A percentile compares a stretch with the other conserved stretches of the same genome.
These are phyloP conservation scores for Pluvialis apricaria DNA, from an alignment of 2,113 vertebrate genomes.

Conservation along the genomic window DNA sequence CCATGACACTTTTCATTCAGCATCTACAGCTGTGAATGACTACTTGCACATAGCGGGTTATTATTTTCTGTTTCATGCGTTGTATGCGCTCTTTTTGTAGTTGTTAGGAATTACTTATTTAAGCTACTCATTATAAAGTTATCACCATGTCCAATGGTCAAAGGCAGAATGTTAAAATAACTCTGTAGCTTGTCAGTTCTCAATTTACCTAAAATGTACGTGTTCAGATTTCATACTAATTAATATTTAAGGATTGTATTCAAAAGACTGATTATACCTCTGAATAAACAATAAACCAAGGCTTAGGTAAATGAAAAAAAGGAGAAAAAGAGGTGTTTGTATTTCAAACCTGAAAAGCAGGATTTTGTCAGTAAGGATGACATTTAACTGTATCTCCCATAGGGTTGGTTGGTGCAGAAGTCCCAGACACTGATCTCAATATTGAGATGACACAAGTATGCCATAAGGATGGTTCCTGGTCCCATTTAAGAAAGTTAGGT, in stretches of 20 bases:
- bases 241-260: background rate
- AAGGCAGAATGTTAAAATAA: background rate
- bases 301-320: background rate
- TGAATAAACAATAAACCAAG: background rate
- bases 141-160: background rate
- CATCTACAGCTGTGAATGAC: background rate
- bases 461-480: background rate
- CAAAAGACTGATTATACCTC: background rate
- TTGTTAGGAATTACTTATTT: background rate
- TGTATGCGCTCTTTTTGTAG: background rate
- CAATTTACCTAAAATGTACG: background rate
- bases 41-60: background rate
- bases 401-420: background rate
- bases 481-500: background rate
- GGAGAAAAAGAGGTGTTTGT: fast-evolving
- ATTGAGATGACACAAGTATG: background rate
- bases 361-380: background rate
- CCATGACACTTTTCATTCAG: background rate
- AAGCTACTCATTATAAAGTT: background rate
- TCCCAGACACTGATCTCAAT: background rate
- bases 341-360: background rate
- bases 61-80: background rate
- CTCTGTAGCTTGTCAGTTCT: background rate
- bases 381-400: background rate
- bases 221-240: background rate